phyloP scores from a whole-genome alignment of 2,888 invertebrate genomes.

The Oithona nana region DNA sequence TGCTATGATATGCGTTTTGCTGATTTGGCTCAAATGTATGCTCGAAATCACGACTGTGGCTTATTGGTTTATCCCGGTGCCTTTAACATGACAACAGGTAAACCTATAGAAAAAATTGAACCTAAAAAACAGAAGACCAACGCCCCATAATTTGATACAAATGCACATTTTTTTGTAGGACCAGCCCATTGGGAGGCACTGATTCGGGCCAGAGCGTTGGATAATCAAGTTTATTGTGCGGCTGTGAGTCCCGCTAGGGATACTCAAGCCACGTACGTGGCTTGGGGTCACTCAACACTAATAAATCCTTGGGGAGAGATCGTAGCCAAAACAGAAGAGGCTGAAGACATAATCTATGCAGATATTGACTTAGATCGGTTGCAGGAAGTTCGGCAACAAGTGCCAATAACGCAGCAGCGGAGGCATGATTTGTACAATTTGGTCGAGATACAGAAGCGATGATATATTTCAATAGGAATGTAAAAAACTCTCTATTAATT shows the following conservation, averaged over 20 bases:
- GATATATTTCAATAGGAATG: no score
- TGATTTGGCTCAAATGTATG: constrained; percentile 48
- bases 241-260: constrained; percentile 66
- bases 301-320: constrained; percentile 69
- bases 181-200: constrained; percentile 80
- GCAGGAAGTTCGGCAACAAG: constrained; percentile 57
- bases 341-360: constrained; percentile 47
- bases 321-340: constrained; percentile 44
- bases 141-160: background rate
- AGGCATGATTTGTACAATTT: constrained; percentile 50
- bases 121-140: no score
- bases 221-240: constrained; percentile 66
- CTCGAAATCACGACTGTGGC: constrained; percentile 39
- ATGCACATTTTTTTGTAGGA: background rate
- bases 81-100: constrained; percentile 86
- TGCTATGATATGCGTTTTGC: constrained; percentile 87
- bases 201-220: constrained; percentile 56
- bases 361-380: constrained; percentile 55
- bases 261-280: constrained; percentile 47
- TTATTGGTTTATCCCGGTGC: constrained; percentile 79
- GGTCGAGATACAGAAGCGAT: background rate
- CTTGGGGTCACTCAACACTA: constrained; percentile 70
- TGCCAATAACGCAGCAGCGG: constrained; percentile 55
- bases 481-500: no score
- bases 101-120: no score